Conservation (phyloP, 2,113 vertebrate genomes). For the Ailurus styani region DNA sequence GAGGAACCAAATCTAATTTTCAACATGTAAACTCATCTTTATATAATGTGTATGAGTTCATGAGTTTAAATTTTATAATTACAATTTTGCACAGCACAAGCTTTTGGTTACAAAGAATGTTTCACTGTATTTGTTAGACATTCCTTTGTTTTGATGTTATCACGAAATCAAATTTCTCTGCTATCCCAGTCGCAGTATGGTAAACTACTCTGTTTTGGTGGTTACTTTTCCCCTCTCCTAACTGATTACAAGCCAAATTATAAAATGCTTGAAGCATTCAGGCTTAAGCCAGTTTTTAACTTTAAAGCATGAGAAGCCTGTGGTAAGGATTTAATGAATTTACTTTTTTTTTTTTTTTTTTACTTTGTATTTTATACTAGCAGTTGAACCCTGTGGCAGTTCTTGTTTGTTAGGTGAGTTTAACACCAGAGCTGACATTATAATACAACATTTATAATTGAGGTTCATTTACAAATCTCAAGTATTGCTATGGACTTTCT, state of each 20-base stretch:
- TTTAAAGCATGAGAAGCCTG: background rate
- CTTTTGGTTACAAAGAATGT: conserved; percentile 40
- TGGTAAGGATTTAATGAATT: conserved; percentile 26
- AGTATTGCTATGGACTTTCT: background rate
- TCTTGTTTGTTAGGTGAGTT: conserved; percentile 6
- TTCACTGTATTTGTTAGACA: conserved; percentile 52
- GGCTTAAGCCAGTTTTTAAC: conserved; percentile 12
- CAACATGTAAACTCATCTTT: conserved; percentile 55
- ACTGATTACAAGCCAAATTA: conserved; percentile 53
- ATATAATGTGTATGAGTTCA: background rate
- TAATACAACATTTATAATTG: background rate
- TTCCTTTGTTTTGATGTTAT: conserved; percentile 63
- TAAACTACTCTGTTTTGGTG: conserved; percentile 1
- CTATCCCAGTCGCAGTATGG: conserved; percentile 13
- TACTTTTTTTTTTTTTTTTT: background rate
- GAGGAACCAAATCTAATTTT: conserved; percentile 63
- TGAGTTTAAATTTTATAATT: conserved; percentile 69
- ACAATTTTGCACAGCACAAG: conserved; percentile 30
- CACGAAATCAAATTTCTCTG: conserved; percentile 59
- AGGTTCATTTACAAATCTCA: background rate
- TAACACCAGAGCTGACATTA: background rate
- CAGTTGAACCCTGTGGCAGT: background rate
- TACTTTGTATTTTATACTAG: background rate
- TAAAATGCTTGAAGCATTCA: conserved; percentile 51
- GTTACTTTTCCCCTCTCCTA: conserved; percentile 49